phyloP scores from a whole-genome alignment of 2,113 vertebrate species.

The Macrotus californicus region DNA sequence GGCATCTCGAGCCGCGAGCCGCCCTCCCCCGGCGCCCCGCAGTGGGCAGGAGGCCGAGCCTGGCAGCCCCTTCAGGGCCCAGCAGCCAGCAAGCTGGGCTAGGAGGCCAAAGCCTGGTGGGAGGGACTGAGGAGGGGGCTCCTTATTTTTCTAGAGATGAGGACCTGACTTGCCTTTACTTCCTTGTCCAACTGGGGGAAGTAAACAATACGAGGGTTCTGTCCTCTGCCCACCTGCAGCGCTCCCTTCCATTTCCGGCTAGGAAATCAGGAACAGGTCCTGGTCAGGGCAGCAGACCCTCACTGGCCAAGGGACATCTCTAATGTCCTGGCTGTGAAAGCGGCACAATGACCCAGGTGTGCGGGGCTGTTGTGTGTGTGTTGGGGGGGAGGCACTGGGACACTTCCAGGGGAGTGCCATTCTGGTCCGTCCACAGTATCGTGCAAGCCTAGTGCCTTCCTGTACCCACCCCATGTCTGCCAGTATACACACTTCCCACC shows the following conservation, averaged over 20 bases:
- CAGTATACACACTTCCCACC: not conserved
- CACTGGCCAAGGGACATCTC: not conserved
- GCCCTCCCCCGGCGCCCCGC: constrained; percentile 75
- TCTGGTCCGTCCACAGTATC: not conserved
- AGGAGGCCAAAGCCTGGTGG: constrained; percentile 66
- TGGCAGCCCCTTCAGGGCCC: constrained; percentile 68
- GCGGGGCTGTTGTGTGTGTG: no score
- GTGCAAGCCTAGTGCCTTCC: not conserved
- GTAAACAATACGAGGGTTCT: not conserved
- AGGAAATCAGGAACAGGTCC: constrained; percentile 13
- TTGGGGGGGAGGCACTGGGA: not conserved
- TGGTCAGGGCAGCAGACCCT: not conserved
- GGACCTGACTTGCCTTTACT: constrained; percentile 25
- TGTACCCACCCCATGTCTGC: not conserved
- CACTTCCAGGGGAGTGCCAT: not conserved
- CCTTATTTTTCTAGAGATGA: not conserved
- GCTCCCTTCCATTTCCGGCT: not conserved
- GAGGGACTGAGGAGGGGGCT: constrained; percentile 59
- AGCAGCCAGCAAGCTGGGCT: constrained; percentile 73
- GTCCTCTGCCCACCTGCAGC: not conserved
- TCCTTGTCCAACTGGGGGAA: not conserved
- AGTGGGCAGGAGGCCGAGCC: constrained; percentile 76
- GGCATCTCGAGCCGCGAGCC: constrained; percentile 70
- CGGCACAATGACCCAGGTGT: not conserved
- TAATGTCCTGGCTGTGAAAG: constrained; percentile 11